These are phyloP conservation scores for Cuculus canorus DNA, from an alignment of 2,797 vertebrate genomes.

Conservation along the genomic window DNA sequence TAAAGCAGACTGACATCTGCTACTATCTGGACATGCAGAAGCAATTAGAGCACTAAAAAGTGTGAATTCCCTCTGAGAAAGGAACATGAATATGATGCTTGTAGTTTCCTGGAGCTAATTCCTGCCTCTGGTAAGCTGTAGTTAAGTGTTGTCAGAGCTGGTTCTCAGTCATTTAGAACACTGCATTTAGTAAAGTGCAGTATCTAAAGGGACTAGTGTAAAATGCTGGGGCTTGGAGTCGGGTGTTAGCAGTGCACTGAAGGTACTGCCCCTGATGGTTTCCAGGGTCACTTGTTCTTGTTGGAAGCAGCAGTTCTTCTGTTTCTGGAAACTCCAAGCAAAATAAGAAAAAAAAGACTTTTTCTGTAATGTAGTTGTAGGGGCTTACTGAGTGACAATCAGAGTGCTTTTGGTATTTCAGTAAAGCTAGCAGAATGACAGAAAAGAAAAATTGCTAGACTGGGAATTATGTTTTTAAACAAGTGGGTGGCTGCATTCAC, in stretches of 20 bases:
- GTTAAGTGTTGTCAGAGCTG: background rate
- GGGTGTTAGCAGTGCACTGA: background rate
- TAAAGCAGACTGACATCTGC: conserved; percentile 41
- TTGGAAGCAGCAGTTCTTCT: background rate
- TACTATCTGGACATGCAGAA: background rate
- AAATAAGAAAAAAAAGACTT: background rate
- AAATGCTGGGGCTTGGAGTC: background rate
- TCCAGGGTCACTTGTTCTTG: background rate
- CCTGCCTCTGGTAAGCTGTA: background rate
- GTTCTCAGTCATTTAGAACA: background rate
- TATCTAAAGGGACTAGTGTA: background rate
- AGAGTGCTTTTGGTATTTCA: background rate
- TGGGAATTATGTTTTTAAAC: background rate
- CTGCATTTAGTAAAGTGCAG: background rate
- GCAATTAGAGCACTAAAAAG: conserved; percentile 29
- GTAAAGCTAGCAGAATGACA: background rate
- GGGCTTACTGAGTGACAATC: background rate
- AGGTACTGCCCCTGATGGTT: background rate
- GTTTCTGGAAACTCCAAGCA: background rate
- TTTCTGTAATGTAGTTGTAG: background rate
- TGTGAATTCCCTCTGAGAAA: background rate
- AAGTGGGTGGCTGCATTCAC: background rate
- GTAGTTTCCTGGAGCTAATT: background rate
- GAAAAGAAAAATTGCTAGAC: background rate
- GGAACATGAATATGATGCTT: background rate